Evolutionary conservation across 1,140 invertebrate genomes (phyloP).

Genomic region (Sipha flava): DNA sequence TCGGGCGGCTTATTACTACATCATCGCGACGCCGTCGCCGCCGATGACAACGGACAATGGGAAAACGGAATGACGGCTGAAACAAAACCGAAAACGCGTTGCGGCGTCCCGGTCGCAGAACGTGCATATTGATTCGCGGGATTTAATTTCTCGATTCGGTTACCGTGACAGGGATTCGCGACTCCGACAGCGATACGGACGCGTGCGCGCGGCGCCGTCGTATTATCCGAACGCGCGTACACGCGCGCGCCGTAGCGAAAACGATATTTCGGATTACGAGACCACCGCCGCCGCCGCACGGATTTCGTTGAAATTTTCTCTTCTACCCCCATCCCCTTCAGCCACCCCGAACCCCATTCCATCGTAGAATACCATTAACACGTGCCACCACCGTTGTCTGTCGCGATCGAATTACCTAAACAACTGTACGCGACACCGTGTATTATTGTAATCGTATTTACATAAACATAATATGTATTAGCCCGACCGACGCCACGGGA

Average conservation of each 20-base stretch:
- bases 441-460: neutral
- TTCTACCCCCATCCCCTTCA: no score
- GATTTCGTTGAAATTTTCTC: no score
- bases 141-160: conserved; percentile 28
- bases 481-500: no score
- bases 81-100: neutral
- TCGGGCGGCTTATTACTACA: neutral
- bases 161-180: neutral
- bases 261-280: neutral
- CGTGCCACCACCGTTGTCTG: neutral
- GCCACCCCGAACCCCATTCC: no score
- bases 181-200: neutral
- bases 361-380: no score
- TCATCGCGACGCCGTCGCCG: neutral
- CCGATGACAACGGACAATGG: neutral
- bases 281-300: neutral
- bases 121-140: conserved; percentile 1
- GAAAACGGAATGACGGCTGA: neutral
- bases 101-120: neutral
- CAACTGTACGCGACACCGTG: neutral
- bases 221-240: no score
- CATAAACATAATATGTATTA: neutral
- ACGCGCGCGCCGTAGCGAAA: neutral
- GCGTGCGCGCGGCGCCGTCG: no score
- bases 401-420: neutral